Conservation (phyloP, 2,888 invertebrate species). For the Leucophenga montana region DNA sequence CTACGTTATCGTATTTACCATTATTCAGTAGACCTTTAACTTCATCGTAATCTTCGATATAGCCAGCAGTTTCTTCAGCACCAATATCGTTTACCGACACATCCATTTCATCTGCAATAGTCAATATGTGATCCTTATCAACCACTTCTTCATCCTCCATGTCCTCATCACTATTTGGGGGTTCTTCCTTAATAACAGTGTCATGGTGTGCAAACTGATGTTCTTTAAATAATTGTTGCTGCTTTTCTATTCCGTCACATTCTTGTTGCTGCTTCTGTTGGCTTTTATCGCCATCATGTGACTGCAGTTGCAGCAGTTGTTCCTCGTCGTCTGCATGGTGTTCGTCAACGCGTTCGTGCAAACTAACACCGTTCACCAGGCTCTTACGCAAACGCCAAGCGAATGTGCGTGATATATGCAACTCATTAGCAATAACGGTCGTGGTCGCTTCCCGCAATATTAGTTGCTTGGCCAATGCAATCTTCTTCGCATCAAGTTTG, state of each 20-base stretch:
- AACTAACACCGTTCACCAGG: slow-evolving; percentile 70
- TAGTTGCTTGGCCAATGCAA: slow-evolving; percentile 70
- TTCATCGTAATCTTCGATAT: slow-evolving; percentile 54
- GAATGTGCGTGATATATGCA: slow-evolving; percentile 71
- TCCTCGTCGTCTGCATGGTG: background rate
- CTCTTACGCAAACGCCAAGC: slow-evolving; percentile 72
- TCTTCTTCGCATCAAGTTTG: slow-evolving; percentile 70
- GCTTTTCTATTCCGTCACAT: background rate
- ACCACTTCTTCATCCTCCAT: slow-evolving; percentile 41
- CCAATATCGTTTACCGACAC: slow-evolving; percentile 46
- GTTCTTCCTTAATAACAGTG: slow-evolving; percentile 54
- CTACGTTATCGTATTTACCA: background rate
- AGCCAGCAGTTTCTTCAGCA: slow-evolving; percentile 63
- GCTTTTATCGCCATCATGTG: slow-evolving; percentile 17
- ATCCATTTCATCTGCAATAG: slow-evolving; percentile 31
- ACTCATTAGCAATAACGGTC: slow-evolving; percentile 71
- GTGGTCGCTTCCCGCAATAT: slow-evolving; percentile 71
- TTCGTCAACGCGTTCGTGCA: slow-evolving; percentile 71
- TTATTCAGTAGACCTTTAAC: slow-evolving; percentile 56
- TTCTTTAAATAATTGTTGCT: slow-evolving; percentile 13
- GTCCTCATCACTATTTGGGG: slow-evolving; percentile 60
- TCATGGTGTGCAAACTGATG: slow-evolving; percentile 32
- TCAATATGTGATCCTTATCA: slow-evolving; percentile 31
- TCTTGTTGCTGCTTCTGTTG: slow-evolving; percentile 28
- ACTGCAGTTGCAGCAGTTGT: slow-evolving; percentile 42